A percentile compares a stretch with the other conserved stretches of the same genome.
Conservation (phyloP, 2,888 invertebrate genomes). For the Ennomos quercinarius region DNA sequence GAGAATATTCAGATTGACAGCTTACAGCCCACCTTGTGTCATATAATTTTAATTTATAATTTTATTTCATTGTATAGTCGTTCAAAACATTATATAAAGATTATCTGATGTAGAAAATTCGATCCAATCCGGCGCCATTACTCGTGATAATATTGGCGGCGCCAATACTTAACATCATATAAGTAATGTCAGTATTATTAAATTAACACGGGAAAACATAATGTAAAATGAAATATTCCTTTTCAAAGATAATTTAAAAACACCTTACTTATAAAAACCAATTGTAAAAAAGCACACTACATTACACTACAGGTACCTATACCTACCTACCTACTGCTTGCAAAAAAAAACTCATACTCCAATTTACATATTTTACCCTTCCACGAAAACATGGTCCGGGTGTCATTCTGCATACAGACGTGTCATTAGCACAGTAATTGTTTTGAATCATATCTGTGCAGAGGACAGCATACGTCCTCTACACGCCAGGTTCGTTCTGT, state of each 20-base stretch:
- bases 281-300: no score
- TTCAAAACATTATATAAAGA: background rate
- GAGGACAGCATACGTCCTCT: slow-evolving; percentile 24
- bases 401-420: slow-evolving; percentile 21
- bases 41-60: slow-evolving; percentile 3
- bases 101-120: no score
- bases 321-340: background rate
- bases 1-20: slow-evolving; percentile 20
- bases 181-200: no score
- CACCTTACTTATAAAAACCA: no score
- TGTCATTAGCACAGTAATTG: slow-evolving; percentile 24
- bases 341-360: slow-evolving; percentile 10
- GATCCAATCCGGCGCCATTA: no score
- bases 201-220: no score
- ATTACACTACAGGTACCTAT: no score
- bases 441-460: slow-evolving; percentile 17
- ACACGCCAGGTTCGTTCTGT: slow-evolving; percentile 33
- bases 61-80: slow-evolving; percentile 1
- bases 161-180: no score
- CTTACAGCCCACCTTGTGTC: slow-evolving; percentile 18
- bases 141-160: no score
- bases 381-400: slow-evolving; percentile 7
- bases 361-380: slow-evolving; percentile 16
- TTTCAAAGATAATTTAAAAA: no score
- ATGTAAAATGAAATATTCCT: no score